Evolutionary conservation across 1,140 invertebrate species (phyloP).

Genomic region (Tyrophagus putrescentiae): DNA sequence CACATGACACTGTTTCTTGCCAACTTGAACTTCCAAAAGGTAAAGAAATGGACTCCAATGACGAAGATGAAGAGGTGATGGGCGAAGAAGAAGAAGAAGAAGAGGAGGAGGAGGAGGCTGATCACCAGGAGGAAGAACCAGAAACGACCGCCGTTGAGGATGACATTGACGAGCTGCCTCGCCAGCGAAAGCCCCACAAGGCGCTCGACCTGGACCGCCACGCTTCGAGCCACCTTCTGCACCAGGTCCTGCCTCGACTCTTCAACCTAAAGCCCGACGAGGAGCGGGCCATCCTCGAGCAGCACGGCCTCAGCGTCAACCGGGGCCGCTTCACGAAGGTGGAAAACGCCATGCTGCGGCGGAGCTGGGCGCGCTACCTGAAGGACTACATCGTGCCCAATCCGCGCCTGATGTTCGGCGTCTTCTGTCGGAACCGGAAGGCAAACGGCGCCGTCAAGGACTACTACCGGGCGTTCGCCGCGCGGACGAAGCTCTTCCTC

Average conservation of each 20-base stretch:
- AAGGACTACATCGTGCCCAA: slow-evolving; percentile 15
- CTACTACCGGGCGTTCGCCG: not conserved
- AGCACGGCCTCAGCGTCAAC: not conserved
- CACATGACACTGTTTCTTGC: too few species aligned
- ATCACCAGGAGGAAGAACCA: too few species aligned
- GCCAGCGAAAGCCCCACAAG: too few species aligned
- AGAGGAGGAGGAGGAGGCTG: too few species aligned
- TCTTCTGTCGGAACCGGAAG: not conserved
- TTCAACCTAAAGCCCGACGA: not conserved
- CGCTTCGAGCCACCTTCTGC: too few species aligned
- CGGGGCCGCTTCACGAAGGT: not conserved
- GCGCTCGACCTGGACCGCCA: too few species aligned
- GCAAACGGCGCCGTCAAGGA: not conserved
- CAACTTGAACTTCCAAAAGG: too few species aligned
- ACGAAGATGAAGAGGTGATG: too few species aligned
- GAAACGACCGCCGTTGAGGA: too few species aligned
- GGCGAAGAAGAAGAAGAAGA: too few species aligned
- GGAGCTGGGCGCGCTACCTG: slow-evolving; percentile 7
- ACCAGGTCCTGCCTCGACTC: not conserved
- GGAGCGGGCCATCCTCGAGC: not conserved
- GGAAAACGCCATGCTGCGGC: slow-evolving; percentile 2
- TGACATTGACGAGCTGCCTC: too few species aligned
- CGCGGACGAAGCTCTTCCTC: slow-evolving; percentile 6
- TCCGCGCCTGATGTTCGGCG: slow-evolving; percentile 9
- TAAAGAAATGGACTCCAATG: too few species aligned